phyloP scores from a whole-genome alignment of 1,140 invertebrate genomes.

The Drosophila leontia region DNA sequence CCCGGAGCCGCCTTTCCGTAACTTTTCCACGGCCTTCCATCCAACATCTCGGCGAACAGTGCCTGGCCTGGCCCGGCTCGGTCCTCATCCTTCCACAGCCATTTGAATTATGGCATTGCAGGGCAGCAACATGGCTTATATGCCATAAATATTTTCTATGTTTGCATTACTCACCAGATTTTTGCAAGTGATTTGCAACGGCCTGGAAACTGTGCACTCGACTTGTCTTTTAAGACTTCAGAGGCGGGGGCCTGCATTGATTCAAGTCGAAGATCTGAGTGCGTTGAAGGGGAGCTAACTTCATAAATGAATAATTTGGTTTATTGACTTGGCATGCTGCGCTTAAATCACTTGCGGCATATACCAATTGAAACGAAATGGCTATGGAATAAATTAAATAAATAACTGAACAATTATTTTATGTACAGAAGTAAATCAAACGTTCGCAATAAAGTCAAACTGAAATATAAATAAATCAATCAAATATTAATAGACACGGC shows the following conservation, averaged over 20 bases:
- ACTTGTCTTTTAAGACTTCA: slow-evolving; percentile 41
- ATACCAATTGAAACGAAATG: slow-evolving; percentile 2
- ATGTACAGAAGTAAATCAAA: slow-evolving; percentile 4
- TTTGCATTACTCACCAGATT: slow-evolving; percentile 81
- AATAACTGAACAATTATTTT: not conserved
- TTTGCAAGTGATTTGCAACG: slow-evolving; percentile 77
- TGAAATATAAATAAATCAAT: slow-evolving; percentile 1
- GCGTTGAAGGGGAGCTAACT: slow-evolving; percentile 13
- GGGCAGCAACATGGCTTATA: slow-evolving; percentile 74
- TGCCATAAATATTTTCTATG: slow-evolving; percentile 79
- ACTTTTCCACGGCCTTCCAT: slow-evolving; percentile 43
- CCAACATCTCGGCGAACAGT: slow-evolving; percentile 20
- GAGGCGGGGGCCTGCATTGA: slow-evolving; percentile 47
- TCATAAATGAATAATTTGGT: slow-evolving; percentile 53
- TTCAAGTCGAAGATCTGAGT: slow-evolving; percentile 51
- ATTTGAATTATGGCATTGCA: slow-evolving; percentile 83
- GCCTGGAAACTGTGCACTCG: slow-evolving; percentile 74
- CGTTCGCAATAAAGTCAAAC: not conserved
- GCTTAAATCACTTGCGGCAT: slow-evolving; percentile 3
- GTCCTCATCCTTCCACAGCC: slow-evolving; percentile 49
- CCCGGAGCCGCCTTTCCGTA: slow-evolving; percentile 32
- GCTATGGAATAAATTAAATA: not conserved
- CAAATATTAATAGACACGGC: slow-evolving; percentile 25
- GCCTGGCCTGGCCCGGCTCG: slow-evolving; percentile 11
- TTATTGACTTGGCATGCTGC: not conserved